Base-by-base conservation (phyloP, 2,113 vertebrate genomes). In the Echinops telfairi region DNA sequence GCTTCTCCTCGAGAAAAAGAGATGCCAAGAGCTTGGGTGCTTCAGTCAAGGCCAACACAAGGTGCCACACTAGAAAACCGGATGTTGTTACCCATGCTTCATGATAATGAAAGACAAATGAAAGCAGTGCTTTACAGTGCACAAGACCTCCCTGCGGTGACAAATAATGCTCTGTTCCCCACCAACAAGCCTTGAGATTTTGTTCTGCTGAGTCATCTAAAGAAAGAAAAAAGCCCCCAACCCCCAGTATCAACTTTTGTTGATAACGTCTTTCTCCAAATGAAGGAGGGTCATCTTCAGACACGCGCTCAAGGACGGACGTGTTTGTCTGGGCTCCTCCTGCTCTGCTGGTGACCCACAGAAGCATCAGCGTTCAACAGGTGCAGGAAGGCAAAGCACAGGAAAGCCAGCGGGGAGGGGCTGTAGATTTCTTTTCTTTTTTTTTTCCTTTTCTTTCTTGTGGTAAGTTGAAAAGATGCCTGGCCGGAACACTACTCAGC, bases 321-420 rank as follows among this genome's bases (percentile, higher is more conserved):
- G 27, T 47, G 75, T n/a, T 81, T 36, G 31, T 91, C 68, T 64
- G 78, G 33, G 86, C 73, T 85, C 64, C 22, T 88, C 58, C 76
- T 84, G 8, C 38, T 89, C 53, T 68, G 38, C 29, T 57, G 25
- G 60, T 92, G 83, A 83, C 27, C 68, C 75, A 66, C 16, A 75
- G 29, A 78, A 29, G 29, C 5, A 36, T 90, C 38, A 90, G 36
- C 93, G 80, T 92, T 95, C 81, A 94, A 76, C 70, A 76, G 79
- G 70, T 57, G 19, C 90, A 77, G 47, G 88, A 76, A 91, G 83
- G 64, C 66, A 73, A 11, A 60, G 16, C 8, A 81, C 40, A 89
- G 81, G 86, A 96, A 95, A 84, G 40, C 40, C 80, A 96, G 43
- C 47, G 93, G 31, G 58, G 53, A 47, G 25, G 31, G n/a, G 57